phyloP scores from a whole-genome alignment of 2,113 vertebrate species.

The Aegithalos caudatus region DNA sequence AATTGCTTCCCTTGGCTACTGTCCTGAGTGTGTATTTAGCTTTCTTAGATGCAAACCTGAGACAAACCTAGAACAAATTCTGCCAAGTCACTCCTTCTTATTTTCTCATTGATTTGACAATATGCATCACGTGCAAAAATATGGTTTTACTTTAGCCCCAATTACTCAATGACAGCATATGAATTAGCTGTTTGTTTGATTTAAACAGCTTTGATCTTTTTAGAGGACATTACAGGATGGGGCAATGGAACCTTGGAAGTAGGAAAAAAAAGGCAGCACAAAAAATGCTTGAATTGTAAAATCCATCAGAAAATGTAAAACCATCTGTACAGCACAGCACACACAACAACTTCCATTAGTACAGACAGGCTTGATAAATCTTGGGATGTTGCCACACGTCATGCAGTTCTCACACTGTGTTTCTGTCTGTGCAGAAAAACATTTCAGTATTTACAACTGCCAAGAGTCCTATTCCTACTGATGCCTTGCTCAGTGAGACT shows the following conservation, averaged over 20 bases:
- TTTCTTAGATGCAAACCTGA: background rate
- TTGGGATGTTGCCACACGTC: conserved; percentile 62
- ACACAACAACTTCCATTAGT: conserved; percentile 64
- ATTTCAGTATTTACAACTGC: conserved; percentile 66
- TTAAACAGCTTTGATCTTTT: background rate
- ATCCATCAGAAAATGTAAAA: conserved; percentile 43
- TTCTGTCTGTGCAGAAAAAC: conserved; percentile 52
- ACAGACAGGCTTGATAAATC: conserved; percentile 58
- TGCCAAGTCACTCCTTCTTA: background rate
- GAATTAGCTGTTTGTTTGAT: background rate
- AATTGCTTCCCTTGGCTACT: background rate
- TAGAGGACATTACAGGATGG: background rate
- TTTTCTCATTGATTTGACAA: background rate
- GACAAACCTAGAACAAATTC: background rate
- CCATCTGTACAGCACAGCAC: conserved; percentile 28
- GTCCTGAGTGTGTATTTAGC: background rate
- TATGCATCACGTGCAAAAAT: background rate
- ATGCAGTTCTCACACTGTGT: conserved; percentile 45
- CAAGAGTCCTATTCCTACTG: conserved; percentile 62
- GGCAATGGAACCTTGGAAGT: background rate
- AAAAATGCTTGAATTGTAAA: conserved; percentile 35
- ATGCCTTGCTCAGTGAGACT: conserved; percentile 54
- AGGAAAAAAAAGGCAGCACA: background rate
- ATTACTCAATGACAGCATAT: background rate
- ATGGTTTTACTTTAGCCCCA: background rate